Conservation (phyloP, 2,797 vertebrate genomes). For the Danio kyathit region DNA sequence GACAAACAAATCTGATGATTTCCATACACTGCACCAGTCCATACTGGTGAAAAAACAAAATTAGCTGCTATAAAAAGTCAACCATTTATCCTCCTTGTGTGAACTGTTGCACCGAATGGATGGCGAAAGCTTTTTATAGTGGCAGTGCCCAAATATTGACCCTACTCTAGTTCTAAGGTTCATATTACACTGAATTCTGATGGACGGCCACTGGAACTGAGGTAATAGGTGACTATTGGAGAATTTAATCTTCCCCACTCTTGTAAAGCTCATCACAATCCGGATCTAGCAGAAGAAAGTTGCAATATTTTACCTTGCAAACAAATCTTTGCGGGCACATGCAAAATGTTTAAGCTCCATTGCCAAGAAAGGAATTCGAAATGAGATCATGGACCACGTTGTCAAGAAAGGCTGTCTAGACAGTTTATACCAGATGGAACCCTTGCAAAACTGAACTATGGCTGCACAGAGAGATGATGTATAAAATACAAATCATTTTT, state of each 20-base stretch:
- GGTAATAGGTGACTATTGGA: not conserved
- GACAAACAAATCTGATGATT: constrained; percentile 70
- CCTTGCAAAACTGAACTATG: constrained; percentile 15
- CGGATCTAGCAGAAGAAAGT: not conserved
- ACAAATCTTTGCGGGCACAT: not conserved
- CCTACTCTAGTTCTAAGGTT: not conserved
- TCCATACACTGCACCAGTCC: constrained; percentile 81
- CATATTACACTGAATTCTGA: constrained; percentile 5
- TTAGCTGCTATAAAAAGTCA: constrained; percentile 77
- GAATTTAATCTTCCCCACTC: not conserved
- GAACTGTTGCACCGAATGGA: constrained; percentile 68
- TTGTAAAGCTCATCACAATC: constrained; percentile 12
- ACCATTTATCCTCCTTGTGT: constrained; percentile 69
- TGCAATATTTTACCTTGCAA: not conserved
- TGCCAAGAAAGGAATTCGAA: constrained; percentile 17
- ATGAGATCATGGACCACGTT: not conserved
- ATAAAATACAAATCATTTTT: constrained; percentile 21
- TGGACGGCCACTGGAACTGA: constrained; percentile 24
- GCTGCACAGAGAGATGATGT: constrained; percentile 23
- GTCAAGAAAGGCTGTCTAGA: constrained; percentile 29
- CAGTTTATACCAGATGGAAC: constrained; percentile 24
- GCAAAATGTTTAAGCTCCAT: constrained; percentile 15
- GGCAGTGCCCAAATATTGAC: constrained; percentile 34
- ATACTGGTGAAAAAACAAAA: constrained; percentile 74
- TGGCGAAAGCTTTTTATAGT: constrained; percentile 60